Evolutionary conservation across 2,888 invertebrate genomes (phyloP).

Genomic region (Lucinisca nassula): DNA sequence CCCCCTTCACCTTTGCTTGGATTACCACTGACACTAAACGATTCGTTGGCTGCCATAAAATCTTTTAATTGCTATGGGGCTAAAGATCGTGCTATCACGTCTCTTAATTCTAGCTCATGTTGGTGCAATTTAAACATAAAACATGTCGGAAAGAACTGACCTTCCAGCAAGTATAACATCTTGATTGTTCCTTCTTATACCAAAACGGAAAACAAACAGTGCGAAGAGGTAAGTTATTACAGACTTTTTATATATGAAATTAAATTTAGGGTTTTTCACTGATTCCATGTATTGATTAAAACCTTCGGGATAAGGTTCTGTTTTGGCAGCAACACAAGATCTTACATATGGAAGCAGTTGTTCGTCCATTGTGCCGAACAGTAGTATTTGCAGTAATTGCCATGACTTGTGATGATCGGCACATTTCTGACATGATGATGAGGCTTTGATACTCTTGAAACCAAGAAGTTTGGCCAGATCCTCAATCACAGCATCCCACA

Average conservation of each 20-base stretch:
- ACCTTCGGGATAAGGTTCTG: neutral
- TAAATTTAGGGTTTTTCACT: neutral
- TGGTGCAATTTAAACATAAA: neutral
- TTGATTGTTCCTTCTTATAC: neutral
- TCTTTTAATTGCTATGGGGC: neutral
- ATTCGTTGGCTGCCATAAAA: neutral
- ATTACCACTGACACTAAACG: neutral
- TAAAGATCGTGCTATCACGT: neutral
- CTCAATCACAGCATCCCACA: conserved; percentile 1
- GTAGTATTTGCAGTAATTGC: conserved; percentile 11
- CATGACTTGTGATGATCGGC: conserved; percentile 13
- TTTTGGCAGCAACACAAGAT: neutral
- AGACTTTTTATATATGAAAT: conserved; percentile 4
- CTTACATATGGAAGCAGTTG: neutral
- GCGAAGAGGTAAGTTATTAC: conserved; percentile 1
- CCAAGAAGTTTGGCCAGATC: neutral
- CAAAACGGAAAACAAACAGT: neutral
- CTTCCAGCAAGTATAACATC: neutral
- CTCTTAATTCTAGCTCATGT: neutral
- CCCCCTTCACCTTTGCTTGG: neutral
- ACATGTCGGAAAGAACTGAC: neutral
- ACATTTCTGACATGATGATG: neutral
- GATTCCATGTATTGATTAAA: neutral
- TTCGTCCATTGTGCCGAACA: neutral
- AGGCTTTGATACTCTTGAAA: neutral